Evolutionary conservation across 2,888 invertebrate species (phyloP).

Genomic region (Autographa pulchrina): DNA sequence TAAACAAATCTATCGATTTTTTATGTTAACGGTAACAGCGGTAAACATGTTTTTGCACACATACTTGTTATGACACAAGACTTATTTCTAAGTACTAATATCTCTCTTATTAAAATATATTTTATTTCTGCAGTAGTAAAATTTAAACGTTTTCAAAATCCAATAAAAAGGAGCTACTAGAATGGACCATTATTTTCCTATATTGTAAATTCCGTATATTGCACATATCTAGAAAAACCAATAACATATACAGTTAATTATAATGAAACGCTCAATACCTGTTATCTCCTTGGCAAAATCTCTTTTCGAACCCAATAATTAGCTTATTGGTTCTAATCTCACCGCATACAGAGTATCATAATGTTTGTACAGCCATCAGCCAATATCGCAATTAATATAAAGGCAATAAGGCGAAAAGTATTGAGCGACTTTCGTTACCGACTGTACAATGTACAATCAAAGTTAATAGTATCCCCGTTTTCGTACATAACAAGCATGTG

Average conservation of each 20-base stretch:
- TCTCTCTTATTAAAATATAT: no score
- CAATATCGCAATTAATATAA: neutral
- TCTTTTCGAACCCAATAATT: neutral
- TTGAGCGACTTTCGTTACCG: neutral
- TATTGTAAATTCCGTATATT: neutral
- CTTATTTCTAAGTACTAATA: no score
- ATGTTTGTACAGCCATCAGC: neutral
- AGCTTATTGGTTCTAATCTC: neutral
- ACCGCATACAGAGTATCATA: neutral
- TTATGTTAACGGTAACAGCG: neutral
- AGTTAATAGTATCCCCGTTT: neutral
- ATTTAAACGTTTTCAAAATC: no score
- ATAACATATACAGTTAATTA: neutral
- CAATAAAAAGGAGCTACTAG: no score
- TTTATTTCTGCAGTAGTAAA: no score
- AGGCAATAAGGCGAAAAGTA: neutral
- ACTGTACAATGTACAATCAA: constrained; percentile 1
- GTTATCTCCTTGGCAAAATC: neutral
- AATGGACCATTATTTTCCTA: neutral
- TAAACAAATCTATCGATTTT: neutral
- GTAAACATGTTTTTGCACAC: no score
- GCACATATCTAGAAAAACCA: neutral
- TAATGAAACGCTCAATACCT: neutral
- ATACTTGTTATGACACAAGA: no score
- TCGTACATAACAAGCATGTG: neutral